Conservation (phyloP, 1,140 invertebrate species). For the Antheraea mylitta region DNA sequence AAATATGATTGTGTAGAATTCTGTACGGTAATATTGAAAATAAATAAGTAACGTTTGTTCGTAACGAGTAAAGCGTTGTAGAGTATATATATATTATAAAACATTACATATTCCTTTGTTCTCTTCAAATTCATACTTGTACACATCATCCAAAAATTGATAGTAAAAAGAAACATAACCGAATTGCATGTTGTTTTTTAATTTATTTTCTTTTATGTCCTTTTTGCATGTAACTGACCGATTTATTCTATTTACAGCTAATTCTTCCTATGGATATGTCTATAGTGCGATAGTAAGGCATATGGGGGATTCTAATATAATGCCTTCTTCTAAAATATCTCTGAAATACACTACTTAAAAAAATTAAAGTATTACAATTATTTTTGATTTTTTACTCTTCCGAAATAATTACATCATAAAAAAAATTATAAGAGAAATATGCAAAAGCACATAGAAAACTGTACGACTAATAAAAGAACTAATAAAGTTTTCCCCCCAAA, state of each 20-base stretch:
- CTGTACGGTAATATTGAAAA: constrained; percentile 56
- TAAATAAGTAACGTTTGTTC: constrained; percentile 76
- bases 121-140: constrained; percentile 76
- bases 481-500: too few relatives aligned
- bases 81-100: constrained; percentile 69
- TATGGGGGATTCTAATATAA: too few relatives aligned
- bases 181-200: constrained; percentile 67
- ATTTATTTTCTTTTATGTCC: not conserved
- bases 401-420: too few relatives aligned
- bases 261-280: too few relatives aligned
- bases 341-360: too few relatives aligned
- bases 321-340: too few relatives aligned
- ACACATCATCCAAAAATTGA: constrained; percentile 77
- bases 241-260: not conserved
- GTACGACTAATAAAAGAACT: too few relatives aligned
- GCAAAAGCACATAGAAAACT: too few relatives aligned
- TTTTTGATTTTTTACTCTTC: too few relatives aligned
- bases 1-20: constrained; percentile 69
- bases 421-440: too few relatives aligned
- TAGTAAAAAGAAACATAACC: constrained; percentile 78
- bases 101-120: constrained; percentile 76
- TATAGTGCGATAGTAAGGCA: too few relatives aligned
- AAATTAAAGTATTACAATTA: too few relatives aligned
- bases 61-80: constrained; percentile 76
- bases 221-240: not conserved